phyloP scores from a whole-genome alignment of 2,797 vertebrate species.

The Chelmon rostratus region DNA sequence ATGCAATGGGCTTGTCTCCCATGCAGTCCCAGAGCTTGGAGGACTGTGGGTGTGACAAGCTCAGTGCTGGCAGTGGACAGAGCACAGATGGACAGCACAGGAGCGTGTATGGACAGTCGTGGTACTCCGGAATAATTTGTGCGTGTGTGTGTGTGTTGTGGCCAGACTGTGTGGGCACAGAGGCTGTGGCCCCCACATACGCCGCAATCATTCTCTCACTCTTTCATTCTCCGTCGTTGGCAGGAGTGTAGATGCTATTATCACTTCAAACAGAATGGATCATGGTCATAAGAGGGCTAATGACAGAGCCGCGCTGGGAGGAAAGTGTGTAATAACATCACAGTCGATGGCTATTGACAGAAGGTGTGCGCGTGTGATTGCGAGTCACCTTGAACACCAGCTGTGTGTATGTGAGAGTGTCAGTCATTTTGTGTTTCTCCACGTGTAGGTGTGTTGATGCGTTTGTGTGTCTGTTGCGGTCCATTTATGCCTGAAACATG shows the following conservation, averaged over 20 bases:
- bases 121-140: conserved; percentile 53
- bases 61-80: conserved; percentile 67
- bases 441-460: conserved; percentile 23
- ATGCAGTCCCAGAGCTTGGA: conserved; percentile 43
- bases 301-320: conserved; percentile 69
- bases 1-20: conserved; percentile 11
- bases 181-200: conserved; percentile 64
- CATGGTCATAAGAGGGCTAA: conserved; percentile 81
- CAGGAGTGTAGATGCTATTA: conserved; percentile 76
- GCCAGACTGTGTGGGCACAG: conserved; percentile 69
- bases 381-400: conserved; percentile 73
- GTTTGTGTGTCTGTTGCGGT: neutral
- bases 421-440: conserved; percentile 48
- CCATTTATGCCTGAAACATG: conserved; percentile 37
- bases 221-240: conserved; percentile 69
- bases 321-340: conserved; percentile 81
- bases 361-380: conserved; percentile 63
- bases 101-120: conserved; percentile 65
- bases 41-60: conserved; percentile 71
- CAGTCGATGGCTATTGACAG: conserved; percentile 81
- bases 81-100: conserved; percentile 83
- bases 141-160: conserved; percentile 44
- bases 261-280: conserved; percentile 84
- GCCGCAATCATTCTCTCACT: conserved; percentile 68
- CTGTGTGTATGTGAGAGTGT: conserved; percentile 53